phyloP scores from a whole-genome alignment of 2,888 invertebrate genomes.

The Brachyptera putata region DNA sequence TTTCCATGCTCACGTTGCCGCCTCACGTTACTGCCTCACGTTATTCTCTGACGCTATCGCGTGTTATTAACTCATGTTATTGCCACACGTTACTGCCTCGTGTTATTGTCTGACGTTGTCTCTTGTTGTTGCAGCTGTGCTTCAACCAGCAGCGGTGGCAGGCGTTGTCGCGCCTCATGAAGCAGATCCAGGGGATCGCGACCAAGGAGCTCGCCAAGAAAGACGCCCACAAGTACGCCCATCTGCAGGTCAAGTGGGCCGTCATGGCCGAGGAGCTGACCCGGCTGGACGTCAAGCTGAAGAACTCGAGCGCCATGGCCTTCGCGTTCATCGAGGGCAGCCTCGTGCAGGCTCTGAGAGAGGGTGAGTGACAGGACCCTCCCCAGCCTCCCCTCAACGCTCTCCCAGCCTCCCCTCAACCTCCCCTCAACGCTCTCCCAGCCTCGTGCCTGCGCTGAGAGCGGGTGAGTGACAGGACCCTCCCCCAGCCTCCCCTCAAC shows the following conservation, averaged over 20 bases:
- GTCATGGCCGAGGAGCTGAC: not conserved
- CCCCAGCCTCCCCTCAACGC: no score
- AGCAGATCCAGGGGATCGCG: constrained; percentile 66
- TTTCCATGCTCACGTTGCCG: no score
- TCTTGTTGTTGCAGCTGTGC: constrained; percentile 48
- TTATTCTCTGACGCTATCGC: no score
- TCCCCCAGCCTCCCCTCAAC: no score
- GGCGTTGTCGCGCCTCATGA: constrained; percentile 70
- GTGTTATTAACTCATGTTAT: no score
- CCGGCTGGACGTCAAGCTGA: constrained; percentile 59
- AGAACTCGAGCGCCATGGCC: constrained; percentile 68
- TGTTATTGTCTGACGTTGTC: no score
- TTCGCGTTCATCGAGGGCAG: constrained; percentile 94
- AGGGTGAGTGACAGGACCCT: constrained; percentile 45
- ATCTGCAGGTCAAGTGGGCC: not conserved
- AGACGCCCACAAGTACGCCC: not conserved
- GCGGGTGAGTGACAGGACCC: no score
- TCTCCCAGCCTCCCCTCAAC: no score
- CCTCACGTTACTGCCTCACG: no score
- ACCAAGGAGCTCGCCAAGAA: constrained; percentile 46
- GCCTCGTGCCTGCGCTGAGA: no score
- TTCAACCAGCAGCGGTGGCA: constrained; percentile 69
- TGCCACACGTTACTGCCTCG: no score
- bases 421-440: no score
- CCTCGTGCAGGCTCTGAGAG: constrained; percentile 82